Conservation (phyloP, 2,797 vertebrate genomes). For the Helostoma temminkii region DNA sequence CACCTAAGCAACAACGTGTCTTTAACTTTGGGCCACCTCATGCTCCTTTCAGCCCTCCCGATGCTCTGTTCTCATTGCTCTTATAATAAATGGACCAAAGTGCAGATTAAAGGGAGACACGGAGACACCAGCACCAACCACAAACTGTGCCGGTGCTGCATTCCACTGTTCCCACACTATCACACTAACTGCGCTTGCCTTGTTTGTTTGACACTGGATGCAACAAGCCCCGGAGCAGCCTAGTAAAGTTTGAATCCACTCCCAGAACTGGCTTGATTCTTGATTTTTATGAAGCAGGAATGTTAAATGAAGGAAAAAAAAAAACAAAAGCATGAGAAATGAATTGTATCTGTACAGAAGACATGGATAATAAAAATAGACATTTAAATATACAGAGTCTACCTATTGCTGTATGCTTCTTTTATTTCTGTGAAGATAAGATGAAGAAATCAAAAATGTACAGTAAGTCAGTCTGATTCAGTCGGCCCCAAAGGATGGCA, state of each 20-base stretch:
- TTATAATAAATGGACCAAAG: constrained; percentile 64
- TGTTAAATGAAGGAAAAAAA: constrained; percentile 56
- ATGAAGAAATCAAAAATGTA: constrained; percentile 72
- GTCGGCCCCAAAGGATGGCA: constrained; percentile 53
- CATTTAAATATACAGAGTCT: constrained; percentile 80
- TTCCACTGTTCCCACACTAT: constrained; percentile 32
- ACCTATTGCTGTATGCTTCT: constrained; percentile 66
- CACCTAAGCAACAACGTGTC: constrained; percentile 29
- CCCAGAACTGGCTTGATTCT: constrained; percentile 44
- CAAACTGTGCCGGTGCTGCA: constrained; percentile 43
- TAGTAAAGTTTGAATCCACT: constrained; percentile 33
- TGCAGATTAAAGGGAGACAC: constrained; percentile 58
- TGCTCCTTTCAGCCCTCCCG: constrained; percentile 48
- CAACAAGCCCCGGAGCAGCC: constrained; percentile 23
- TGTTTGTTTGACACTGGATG: constrained; percentile 44
- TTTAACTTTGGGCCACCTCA: constrained; percentile 65
- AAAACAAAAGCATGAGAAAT: constrained; percentile 49
- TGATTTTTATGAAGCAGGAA: constrained; percentile 65
- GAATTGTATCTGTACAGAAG: constrained; percentile 68
- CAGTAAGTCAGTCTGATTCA: constrained; percentile 68
- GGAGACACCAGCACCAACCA: constrained; percentile 49
- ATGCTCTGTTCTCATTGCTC: constrained; percentile 47
- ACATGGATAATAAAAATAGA: constrained; percentile 78
- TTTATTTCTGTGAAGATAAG: constrained; percentile 64
- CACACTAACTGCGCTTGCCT: constrained; percentile 37